Evolutionary conservation across 2,113 vertebrate species (phyloP).

Genomic region (Lethenteron camtschaticum): DNA sequence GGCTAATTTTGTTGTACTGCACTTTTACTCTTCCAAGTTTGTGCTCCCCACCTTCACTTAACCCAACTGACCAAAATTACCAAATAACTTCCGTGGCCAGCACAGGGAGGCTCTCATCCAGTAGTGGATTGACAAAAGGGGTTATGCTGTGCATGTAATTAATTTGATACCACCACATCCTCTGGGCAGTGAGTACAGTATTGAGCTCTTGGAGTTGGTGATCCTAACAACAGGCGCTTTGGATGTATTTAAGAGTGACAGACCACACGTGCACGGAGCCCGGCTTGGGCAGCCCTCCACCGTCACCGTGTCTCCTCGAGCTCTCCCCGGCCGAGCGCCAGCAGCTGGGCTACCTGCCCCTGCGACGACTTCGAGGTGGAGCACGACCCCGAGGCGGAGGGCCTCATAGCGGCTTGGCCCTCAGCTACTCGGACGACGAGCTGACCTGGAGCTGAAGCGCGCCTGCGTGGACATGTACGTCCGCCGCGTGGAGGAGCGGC

Average conservation of each 20-base stretch:
- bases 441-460: conserved; percentile 79
- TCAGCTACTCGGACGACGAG: conserved; percentile 87
- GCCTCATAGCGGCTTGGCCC: conserved; percentile 79
- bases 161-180: too few relatives aligned
- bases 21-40: too few relatives aligned
- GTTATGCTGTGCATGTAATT: too few relatives aligned
- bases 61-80: too few relatives aligned
- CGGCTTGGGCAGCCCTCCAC: conserved; percentile 61
- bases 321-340: conserved; percentile 69
- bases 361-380: conserved; percentile 90
- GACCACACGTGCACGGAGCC: conserved; percentile 86
- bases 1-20: too few relatives aligned
- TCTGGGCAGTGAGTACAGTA: too few relatives aligned
- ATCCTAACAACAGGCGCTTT: too few relatives aligned
- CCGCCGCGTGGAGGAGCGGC: conserved; percentile 61
- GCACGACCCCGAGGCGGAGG: conserved; percentile 81
- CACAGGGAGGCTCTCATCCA: too few relatives aligned
- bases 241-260: conserved; percentile 25
- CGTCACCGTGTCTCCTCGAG: conserved; percentile 49
- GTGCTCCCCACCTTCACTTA: too few relatives aligned
- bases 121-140: too few relatives aligned
- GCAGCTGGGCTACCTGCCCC: conserved; percentile 92
- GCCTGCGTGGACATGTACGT: conserved; percentile 97
- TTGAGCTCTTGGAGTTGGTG: too few relatives aligned
- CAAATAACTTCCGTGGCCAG: too few relatives aligned